A percentile compares a stretch with the other conserved stretches of the same genome.
Evolutionary conservation across 1,140 invertebrate species (phyloP).

Genomic region (Eueides isabella): DNA sequence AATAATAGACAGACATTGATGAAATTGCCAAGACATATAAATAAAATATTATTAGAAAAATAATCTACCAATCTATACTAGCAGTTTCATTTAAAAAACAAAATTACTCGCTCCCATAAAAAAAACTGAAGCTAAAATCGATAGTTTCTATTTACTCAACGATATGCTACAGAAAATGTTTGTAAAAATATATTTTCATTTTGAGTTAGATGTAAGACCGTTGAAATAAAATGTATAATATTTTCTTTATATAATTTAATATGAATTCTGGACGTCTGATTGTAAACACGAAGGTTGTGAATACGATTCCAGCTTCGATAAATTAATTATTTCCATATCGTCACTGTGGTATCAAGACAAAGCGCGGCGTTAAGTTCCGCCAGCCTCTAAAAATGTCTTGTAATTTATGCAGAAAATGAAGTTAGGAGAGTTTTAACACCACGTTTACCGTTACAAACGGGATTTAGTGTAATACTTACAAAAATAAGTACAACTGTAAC

Average conservation of each 20-base stretch:
- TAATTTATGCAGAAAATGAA: not conserved
- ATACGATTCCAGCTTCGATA: not conserved
- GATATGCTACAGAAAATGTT: not conserved
- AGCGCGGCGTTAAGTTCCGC: not conserved
- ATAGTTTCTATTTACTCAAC: not conserved
- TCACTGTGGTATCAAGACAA: not conserved
- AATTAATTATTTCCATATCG: not conserved
- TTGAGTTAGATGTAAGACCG: not conserved
- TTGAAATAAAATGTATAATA: not conserved
- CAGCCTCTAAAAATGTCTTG: not conserved
- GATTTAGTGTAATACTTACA: not conserved
- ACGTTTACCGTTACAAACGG: not conserved
- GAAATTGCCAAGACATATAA: too few relatives aligned
- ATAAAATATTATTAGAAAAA: not conserved
- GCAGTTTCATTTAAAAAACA: too few relatives aligned
- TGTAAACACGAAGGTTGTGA: not conserved
- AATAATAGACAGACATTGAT: too few relatives aligned
- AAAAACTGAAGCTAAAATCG: not conserved
- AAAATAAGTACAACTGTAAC: not conserved
- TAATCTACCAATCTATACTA: not conserved
- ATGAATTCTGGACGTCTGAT: not conserved
- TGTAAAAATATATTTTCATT: not conserved
- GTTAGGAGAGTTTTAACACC: not conserved
- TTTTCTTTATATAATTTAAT: too few relatives aligned
- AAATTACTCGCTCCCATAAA: not conserved